Evolutionary conservation across 2,113 vertebrate species (phyloP).

Genomic region (Hippocampus mohnikei): DNA sequence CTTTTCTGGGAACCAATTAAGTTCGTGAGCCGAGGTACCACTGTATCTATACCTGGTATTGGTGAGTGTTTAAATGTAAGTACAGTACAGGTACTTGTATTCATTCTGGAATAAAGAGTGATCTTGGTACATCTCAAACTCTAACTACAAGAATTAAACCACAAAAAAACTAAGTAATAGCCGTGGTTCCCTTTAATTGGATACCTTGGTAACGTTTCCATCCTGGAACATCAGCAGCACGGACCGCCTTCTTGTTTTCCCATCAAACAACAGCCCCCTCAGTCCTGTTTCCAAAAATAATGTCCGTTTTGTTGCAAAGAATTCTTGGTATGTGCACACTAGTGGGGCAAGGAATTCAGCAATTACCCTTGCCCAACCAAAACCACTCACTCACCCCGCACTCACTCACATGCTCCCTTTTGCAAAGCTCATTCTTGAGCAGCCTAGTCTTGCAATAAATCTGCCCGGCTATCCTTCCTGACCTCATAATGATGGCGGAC

Average conservation of each 20-base stretch:
- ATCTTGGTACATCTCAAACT: no score
- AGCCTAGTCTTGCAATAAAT: slow-evolving; percentile 1
- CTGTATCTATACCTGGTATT: no score
- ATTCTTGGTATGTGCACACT: slow-evolving; percentile 66
- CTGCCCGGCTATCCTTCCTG: not conserved
- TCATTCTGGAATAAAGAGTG: no score
- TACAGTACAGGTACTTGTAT: no score
- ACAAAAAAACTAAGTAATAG: not conserved
- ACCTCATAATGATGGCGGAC: slow-evolving; percentile 8
- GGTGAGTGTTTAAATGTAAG: no score
- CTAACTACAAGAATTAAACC: not conserved
- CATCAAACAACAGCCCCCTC: slow-evolving; percentile 43
- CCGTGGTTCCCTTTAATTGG: not conserved
- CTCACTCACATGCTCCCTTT: slow-evolving; percentile 2
- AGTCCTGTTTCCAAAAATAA: slow-evolving; percentile 69
- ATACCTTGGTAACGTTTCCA: slow-evolving; percentile 3
- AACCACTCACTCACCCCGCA: slow-evolving; percentile 26
- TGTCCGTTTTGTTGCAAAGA: slow-evolving; percentile 72
- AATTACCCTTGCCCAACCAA: slow-evolving; percentile 32
- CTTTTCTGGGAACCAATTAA: no score
- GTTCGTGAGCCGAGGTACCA: no score
- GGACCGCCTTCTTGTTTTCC: slow-evolving; percentile 2
- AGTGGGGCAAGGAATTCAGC: slow-evolving; percentile 54
- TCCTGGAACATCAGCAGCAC: slow-evolving; percentile 3
- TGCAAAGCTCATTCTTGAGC: slow-evolving; percentile 1